Evolutionary conservation across 2,797 vertebrate species (phyloP).

Genomic region (Amniataba percoides): DNA sequence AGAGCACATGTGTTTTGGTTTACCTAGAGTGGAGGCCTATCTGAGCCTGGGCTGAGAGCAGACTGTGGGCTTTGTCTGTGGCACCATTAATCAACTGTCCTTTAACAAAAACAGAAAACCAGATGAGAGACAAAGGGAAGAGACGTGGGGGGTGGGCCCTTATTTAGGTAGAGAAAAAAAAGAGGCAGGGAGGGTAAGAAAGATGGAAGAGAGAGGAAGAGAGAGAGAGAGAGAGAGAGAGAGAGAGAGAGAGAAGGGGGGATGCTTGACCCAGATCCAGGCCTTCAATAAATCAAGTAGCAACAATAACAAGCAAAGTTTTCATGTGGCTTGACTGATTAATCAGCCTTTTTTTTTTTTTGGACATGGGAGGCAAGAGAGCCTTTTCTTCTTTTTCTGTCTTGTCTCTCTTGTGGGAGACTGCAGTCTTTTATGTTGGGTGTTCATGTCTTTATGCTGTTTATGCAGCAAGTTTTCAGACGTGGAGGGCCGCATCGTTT

Average conservation of each 20-base stretch:
- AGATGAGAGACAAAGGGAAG: conserved; percentile 88
- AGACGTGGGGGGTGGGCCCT: conserved; percentile 75
- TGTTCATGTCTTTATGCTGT: conserved; percentile 59
- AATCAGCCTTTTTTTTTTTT: conserved; percentile 68
- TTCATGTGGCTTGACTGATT: conserved; percentile 83
- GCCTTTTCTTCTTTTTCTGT: conserved; percentile 68
- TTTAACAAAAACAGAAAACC: conserved; percentile 86
- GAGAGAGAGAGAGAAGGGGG: conserved; percentile 21
- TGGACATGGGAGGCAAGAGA: conserved; percentile 56
- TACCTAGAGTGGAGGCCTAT: conserved; percentile 76
- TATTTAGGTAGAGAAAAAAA: conserved; percentile 73
- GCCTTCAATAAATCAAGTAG: conserved; percentile 85
- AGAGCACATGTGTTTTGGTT: conserved; percentile 83
- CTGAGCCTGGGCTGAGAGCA: conserved; percentile 67
- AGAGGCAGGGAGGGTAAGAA: conserved; percentile 44
- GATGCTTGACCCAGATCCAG: conserved; percentile 79
- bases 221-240: background rate
- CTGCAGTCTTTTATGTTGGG: conserved; percentile 47
- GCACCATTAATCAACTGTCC: conserved; percentile 87
- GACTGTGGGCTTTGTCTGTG: conserved; percentile 82
- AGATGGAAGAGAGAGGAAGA: conserved; percentile 45
- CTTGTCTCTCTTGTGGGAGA: conserved; percentile 56
- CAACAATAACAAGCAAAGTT: conserved; percentile 86
- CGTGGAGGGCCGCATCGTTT: conserved; percentile 35
- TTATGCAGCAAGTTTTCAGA: conserved; percentile 46